These are phyloP conservation scores for Patella pellucida DNA, from an alignment of 2,888 invertebrate genomes.

Conservation along the genomic window DNA sequence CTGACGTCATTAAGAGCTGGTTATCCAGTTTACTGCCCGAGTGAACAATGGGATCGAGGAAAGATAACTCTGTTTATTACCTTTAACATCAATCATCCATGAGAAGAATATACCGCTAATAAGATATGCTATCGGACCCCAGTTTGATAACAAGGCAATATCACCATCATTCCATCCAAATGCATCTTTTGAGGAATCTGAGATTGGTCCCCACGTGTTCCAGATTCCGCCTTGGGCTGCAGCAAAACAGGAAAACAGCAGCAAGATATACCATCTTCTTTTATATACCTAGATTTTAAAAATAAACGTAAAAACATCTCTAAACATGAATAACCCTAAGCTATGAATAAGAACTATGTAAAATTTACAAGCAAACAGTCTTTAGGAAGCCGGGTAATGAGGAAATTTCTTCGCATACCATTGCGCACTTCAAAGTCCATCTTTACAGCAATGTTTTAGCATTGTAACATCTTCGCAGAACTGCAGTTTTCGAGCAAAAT, in stretches of 20 bases:
- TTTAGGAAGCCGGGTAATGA: too few species aligned
- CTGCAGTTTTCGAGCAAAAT: too few species aligned
- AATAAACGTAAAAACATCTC: not conserved
- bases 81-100: conserved; percentile 42
- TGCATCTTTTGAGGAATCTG: conserved; percentile 35
- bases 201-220: conserved; percentile 44
- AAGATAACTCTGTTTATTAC: conserved; percentile 18
- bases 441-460: too few species aligned
- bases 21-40: not conserved
- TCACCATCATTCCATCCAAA: conserved; percentile 37
- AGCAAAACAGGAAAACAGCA: conserved; percentile 33
- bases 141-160: conserved; percentile 40
- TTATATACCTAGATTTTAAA: conserved; percentile 26
- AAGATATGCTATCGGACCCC: conserved; percentile 35
- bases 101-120: conserved; percentile 32
- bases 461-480: too few species aligned
- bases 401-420: too few species aligned
- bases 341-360: too few species aligned
- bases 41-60: not conserved
- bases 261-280: conserved; percentile 40
- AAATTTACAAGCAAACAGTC: too few species aligned
- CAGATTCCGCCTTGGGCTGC: conserved; percentile 34
- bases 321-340: too few species aligned
- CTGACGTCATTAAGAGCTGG: too few species aligned
- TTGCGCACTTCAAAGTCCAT: too few species aligned